A percentile compares a stretch with the other conserved stretches of the same genome.
phyloP scores from a whole-genome alignment of 2,888 invertebrate genomes.

The Epirrhoe tristata region DNA sequence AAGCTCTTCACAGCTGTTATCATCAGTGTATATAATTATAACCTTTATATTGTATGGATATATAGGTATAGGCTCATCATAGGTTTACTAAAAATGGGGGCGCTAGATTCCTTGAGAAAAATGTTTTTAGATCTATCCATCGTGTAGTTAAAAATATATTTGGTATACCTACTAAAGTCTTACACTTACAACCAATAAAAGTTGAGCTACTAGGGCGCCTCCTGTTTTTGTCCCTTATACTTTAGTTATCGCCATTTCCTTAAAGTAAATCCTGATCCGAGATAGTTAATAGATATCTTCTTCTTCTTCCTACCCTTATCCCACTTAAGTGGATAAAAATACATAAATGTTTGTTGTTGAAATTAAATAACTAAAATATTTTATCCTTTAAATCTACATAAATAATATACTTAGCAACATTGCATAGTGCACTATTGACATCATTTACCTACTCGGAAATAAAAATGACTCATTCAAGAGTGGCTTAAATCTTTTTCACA shows the following conservation, averaged over 20 bases:
- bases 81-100: conserved; percentile 43
- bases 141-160: neutral
- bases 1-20: conserved; percentile 27
- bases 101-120: neutral
- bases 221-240: neutral
- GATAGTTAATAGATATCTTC: neutral
- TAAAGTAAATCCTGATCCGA: neutral
- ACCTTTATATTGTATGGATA: conserved; percentile 26
- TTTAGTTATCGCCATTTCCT: neutral
- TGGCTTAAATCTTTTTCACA: too few relatives aligned
- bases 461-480: too few relatives aligned
- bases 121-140: neutral
- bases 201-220: neutral
- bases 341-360: neutral
- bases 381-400: too few relatives aligned
- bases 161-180: neutral
- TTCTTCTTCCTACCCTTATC: too few relatives aligned
- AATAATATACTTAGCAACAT: too few relatives aligned
- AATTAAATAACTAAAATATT: too few relatives aligned
- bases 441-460: too few relatives aligned
- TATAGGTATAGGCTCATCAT: conserved; percentile 19
- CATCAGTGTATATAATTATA: conserved; percentile 33
- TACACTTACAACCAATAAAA: neutral
- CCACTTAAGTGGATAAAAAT: too few relatives aligned
- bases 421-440: too few relatives aligned